Base-by-base conservation (phyloP, 2,113 vertebrate genomes). In the Dasyurus viverrinus region DNA sequence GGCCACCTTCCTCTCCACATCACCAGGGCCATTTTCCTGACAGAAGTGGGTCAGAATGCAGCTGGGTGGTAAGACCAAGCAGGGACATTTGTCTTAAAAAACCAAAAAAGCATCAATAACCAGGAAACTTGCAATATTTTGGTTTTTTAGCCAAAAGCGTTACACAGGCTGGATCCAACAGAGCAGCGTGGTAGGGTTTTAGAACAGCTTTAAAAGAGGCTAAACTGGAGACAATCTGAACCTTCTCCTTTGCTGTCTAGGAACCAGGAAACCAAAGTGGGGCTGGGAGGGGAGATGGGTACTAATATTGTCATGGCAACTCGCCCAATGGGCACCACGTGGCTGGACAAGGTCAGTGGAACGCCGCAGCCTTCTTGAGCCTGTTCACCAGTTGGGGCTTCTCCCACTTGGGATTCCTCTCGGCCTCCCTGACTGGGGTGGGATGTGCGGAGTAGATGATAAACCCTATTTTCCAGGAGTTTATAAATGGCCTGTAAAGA, bases 401-500 rank as follows among this genome's bases (percentile, higher is more conserved):
- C 42, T 57, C 36, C 48, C 68, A 92, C 53, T 60, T 22, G 90
- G 84, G 52, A 68, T 47, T 93, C 89, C 36, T 2, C 9, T 53
- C 8, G 8, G 54, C 10, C 53, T 93, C 76, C 48, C 84, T 90
- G 30, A 42, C 55, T 50, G 4, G 22, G 19, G 46, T 16, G 68
- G 30, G 4, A 42, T 52, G 25, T 54, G 53, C 0, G 22, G n/a
- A 52, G 27, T 96, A 94, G 89, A 93, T 92, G 47, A 93, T 53
- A 95, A 98, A 95, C 90, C 93, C 96, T 94, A 92, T 92, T 97
- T 96, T 97, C 96, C 97, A 94, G 96, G 90, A 96, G 94, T 97
- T 97, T 96, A 97, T 91, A 94, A 96, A 93, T 76, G 92, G 93
- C 94, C 95, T 97, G 95, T 96, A 97, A 96, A 97, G 98, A 97